Base-by-base conservation (phyloP, 2,797 vertebrate species). In the Poeciliopsis presidionis region DNA sequence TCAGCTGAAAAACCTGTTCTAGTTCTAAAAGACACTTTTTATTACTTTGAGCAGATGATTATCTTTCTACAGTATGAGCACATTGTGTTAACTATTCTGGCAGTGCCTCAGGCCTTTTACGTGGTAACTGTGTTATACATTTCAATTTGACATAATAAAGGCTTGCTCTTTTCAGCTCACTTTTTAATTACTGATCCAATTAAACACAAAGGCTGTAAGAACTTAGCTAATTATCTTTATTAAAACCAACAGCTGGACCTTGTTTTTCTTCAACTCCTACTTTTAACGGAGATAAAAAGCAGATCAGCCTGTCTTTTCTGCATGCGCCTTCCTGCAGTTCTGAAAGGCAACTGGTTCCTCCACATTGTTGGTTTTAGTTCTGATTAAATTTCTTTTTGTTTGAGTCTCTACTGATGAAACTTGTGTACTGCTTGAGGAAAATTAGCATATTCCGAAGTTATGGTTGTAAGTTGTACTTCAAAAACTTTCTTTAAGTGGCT, bases 201-300 rank as follows among this genome's bases (percentile, higher is more conserved):
- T 73, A 59, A 81, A 75, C 22, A 33, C 46, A 43, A 70, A n/a
- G 12, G 16, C 41, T 45, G 4, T 14, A n/a, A n/a, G 25, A 70
- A 43, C 16, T 70, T 2, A 45, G 22, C 63, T 76, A 55, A 79
- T 78, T 77, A 61, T 61, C 55, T 69, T 79, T 43, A 85, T 25
- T 46, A 75, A 75, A 90, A 81, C 57, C 53, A 69, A 49, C 25
- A 59, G 28, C 53, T 70, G 70, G 79, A 47, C 80, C 76, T 28
- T 12, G 25, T 75, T 61, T 65, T 63, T 33, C 70, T 55, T 18
- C 30, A 30, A 39, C 59, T 76, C 39, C 11, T 18, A 9, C 87
- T 86, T 89, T 72, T 84, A 81, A 78, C 14, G 36, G 36, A 75
- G 71, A 84, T 59, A 84, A 55, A 61, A 70, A 81, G 73, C 84